Conservation (phyloP, 2,797 vertebrate species). For the Crenichthys baileyi region DNA sequence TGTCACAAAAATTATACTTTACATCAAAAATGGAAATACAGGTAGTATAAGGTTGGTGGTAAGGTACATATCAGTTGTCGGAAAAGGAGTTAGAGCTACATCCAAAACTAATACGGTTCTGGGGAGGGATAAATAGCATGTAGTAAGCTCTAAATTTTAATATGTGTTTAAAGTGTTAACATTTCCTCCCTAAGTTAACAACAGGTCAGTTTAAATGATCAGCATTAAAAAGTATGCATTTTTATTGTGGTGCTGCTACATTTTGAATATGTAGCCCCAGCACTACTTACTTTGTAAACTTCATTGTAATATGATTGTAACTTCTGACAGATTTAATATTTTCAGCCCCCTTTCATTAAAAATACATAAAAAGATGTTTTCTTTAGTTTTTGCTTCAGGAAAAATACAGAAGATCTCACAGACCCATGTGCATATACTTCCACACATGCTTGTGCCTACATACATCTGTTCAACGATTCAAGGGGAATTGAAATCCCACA, state of each 20-base stretch:
- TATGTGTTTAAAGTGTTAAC: background rate
- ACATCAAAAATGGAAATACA: background rate
- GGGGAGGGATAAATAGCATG: background rate
- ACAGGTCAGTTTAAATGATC: background rate
- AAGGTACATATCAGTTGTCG: background rate
- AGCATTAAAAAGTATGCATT: too few species aligned
- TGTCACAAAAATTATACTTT: background rate
- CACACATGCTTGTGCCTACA: conserved; percentile 12
- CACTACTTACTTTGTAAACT: conserved; percentile 24
- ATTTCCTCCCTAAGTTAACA: background rate
- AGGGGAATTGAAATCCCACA: conserved; percentile 42
- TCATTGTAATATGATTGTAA: conserved; percentile 57
- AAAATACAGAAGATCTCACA: background rate
- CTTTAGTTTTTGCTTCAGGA: background rate
- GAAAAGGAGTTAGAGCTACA: background rate
- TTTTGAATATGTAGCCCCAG: background rate
- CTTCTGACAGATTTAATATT: conserved; percentile 62
- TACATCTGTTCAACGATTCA: conserved; percentile 35
- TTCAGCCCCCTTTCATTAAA: background rate
- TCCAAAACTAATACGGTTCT: background rate
- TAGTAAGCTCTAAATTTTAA: background rate
- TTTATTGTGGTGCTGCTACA: background rate
- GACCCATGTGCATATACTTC: background rate
- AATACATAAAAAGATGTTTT: background rate
- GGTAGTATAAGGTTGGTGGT: background rate